Evolutionary conservation across 2,888 invertebrate genomes (phyloP).

Genomic region (Pseudococcus viburni): DNA sequence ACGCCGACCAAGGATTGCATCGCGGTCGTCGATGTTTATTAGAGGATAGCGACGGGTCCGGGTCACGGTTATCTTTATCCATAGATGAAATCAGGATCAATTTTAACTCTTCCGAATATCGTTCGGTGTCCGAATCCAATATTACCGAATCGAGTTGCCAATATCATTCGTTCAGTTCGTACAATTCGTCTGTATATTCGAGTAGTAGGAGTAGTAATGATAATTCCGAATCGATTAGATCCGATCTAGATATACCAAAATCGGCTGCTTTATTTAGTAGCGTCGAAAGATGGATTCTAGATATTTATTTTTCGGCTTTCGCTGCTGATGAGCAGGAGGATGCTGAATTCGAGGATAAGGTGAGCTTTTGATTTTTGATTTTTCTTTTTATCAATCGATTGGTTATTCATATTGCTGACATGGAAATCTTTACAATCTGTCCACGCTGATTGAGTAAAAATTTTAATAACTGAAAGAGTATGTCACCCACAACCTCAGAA

Average conservation of each 20-base stretch:
- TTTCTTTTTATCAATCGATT: too few species aligned
- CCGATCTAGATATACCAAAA: conserved; percentile 18
- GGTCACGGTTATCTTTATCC: conserved; percentile 28
- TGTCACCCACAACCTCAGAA: too few species aligned
- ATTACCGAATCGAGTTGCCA: conserved; percentile 25
- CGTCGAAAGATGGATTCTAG: conserved; percentile 70
- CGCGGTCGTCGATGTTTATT: not conserved
- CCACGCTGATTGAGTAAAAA: too few species aligned
- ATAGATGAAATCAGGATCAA: conserved; percentile 18
- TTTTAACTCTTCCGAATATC: not conserved
- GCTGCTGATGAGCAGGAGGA: conserved; percentile 69
- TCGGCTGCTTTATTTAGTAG: conserved; percentile 69
- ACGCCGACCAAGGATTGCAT: not conserved
- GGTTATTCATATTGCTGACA: too few species aligned
- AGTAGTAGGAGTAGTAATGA: not conserved
- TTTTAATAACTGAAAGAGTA: too few species aligned
- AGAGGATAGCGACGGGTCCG: conserved; percentile 21
- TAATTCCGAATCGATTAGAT: not conserved
- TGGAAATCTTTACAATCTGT: too few species aligned
- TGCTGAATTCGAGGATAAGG: conserved; percentile 59
- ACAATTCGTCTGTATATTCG: conserved; percentile 1
- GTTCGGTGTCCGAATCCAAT: conserved; percentile 31
- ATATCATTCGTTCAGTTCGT: conserved; percentile 46
- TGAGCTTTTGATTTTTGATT: not conserved
- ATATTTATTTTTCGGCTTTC: conserved; percentile 69